These are phyloP conservation scores for Coreoperca whiteheadi DNA, from an alignment of 2,113 vertebrate species.

Conservation along the genomic window DNA sequence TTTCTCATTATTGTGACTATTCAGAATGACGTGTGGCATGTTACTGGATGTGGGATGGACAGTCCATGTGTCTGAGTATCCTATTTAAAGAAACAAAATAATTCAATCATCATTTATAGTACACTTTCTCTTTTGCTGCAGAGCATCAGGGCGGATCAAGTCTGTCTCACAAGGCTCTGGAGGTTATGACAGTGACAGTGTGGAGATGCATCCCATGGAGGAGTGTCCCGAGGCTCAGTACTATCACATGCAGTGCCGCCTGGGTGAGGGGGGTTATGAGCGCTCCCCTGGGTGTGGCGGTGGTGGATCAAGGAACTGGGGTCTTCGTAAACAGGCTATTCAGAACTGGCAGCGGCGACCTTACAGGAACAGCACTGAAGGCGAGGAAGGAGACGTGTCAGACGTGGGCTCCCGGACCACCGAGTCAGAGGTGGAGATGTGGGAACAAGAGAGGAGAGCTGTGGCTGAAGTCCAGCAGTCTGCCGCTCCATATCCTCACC, in stretches of 20 bases:
- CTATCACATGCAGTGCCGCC: slow-evolving; percentile 86
- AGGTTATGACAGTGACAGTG: slow-evolving; percentile 96
- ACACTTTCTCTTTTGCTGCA: slow-evolving; percentile 60
- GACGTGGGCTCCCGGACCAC: slow-evolving; percentile 96
- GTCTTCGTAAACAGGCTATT: slow-evolving; percentile 95
- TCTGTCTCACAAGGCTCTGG: slow-evolving; percentile 93
- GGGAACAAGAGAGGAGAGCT: slow-evolving; percentile 88
- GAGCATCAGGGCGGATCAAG: slow-evolving; percentile 90
- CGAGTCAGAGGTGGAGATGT: slow-evolving; percentile 94
- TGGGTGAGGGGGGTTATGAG: slow-evolving; percentile 83
- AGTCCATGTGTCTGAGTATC: neutral
- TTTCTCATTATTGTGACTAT: too few species aligned
- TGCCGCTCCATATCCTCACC: slow-evolving; percentile 72
- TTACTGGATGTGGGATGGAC: too few species aligned
- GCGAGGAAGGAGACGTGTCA: slow-evolving; percentile 94
- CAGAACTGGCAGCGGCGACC: slow-evolving; percentile 98
- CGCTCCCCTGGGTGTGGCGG: slow-evolving; percentile 74
- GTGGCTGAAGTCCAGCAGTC: slow-evolving; percentile 83
- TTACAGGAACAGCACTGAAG: slow-evolving; percentile 96
- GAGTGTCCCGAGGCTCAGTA: slow-evolving; percentile 86
- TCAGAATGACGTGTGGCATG: too few species aligned
- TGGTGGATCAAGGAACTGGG: slow-evolving; percentile 86
- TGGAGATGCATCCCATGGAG: slow-evolving; percentile 90
- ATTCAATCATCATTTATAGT: neutral
- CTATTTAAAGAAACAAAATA: neutral